phyloP scores from a whole-genome alignment of 30 jellyfish, hydroid and myxozoan genomes.

The Turritopsis rubra region DNA sequence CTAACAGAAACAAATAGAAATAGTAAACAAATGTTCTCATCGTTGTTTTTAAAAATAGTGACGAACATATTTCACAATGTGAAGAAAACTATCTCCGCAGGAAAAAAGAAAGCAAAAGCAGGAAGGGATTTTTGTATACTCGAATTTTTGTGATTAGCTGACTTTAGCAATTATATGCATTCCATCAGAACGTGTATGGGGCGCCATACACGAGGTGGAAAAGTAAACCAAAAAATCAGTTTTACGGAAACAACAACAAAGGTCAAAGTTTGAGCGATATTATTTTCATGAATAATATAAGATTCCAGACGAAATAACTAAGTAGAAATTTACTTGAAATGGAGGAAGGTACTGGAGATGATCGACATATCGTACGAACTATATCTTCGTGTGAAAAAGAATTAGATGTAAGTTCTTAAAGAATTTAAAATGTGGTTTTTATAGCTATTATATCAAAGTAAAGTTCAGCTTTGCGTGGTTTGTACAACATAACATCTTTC shows the following conservation, averaged over 20 bases:
- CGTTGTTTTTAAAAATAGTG: no score
- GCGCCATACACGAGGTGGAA: neutral
- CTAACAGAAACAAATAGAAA: no score
- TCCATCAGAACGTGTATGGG: neutral
- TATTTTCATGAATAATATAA: neutral
- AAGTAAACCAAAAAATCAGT: neutral
- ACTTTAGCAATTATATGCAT: neutral
- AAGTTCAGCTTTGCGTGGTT: no score
- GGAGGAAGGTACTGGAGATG: neutral
- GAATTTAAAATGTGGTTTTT: neutral
- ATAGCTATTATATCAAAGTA: no score
- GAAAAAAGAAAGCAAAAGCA: no score
- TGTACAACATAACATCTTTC: no score
- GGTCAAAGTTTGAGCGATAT: neutral
- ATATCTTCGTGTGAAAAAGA: constrained; percentile 10
- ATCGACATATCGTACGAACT: neutral
- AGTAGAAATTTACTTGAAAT: neutral
- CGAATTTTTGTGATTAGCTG: no score
- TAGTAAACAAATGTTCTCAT: no score
- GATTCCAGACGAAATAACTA: neutral
- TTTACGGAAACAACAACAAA: neutral
- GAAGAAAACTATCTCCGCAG: no score
- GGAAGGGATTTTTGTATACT: no score
- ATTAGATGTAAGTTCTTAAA: constrained; percentile 2
- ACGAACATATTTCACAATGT: no score